Conservation (phyloP, 2,113 vertebrate species). For the Leiothrix lutea region DNA sequence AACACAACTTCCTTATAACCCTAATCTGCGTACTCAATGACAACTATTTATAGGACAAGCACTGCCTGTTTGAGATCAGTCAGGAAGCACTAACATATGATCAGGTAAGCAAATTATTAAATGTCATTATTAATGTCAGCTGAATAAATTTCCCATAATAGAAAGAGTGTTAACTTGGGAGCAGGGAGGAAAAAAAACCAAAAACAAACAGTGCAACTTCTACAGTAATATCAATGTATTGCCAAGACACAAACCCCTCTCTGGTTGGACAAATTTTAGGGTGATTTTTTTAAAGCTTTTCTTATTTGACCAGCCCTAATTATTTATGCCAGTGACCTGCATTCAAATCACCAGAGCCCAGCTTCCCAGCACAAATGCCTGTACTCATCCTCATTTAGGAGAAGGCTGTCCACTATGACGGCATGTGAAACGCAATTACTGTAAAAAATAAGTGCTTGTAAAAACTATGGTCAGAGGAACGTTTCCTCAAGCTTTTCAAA, state of each 20-base stretch:
- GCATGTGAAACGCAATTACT: accelerated
- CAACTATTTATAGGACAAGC: constrained; percentile 16
- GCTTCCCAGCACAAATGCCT: background rate
- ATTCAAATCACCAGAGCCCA: background rate
- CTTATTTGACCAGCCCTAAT: background rate
- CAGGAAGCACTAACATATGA: background rate
- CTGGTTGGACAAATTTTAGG: background rate
- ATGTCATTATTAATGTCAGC: background rate
- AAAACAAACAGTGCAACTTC: background rate
- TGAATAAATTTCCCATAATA: background rate
- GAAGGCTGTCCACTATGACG: background rate
- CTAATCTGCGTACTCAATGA: background rate
- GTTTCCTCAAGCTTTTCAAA: background rate
- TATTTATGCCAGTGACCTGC: background rate
- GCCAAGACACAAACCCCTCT: background rate
- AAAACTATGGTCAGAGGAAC: background rate
- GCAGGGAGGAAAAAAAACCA: accelerated
- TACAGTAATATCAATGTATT: background rate
- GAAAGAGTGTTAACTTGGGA: background rate
- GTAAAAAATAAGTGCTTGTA: background rate
- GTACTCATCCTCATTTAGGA: background rate
- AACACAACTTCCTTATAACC: background rate
- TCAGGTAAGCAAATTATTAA: background rate
- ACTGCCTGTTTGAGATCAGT: background rate
- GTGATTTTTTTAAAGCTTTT: background rate